phyloP scores from a whole-genome alignment of 2,113 vertebrate species.

The Protomyctophum bolini region DNA sequence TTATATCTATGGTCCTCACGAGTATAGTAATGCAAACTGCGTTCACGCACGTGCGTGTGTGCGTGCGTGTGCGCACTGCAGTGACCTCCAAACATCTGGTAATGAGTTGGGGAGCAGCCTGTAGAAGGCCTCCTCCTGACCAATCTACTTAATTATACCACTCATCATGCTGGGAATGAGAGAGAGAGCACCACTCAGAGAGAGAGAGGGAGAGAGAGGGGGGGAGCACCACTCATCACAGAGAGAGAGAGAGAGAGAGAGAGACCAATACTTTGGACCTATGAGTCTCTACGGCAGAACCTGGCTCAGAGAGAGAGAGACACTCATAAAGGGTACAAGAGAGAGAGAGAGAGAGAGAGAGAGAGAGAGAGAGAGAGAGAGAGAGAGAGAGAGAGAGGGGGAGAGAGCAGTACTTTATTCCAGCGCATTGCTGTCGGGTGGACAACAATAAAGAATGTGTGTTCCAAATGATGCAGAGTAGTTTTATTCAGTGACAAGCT shows the following conservation, averaged over 20 bases:
- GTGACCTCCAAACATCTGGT: slow-evolving; percentile 67
- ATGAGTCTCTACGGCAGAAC: too few species aligned
- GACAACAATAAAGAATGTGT: too few species aligned
- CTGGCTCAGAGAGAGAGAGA: neutral
- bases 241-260: slow-evolving; percentile 20
- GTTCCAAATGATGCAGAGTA: too few species aligned
- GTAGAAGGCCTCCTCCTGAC: slow-evolving; percentile 23
- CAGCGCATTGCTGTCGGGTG: too few species aligned
- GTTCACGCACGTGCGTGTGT: neutral
- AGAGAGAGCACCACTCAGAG: neutral
- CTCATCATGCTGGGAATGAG: slow-evolving; percentile 38
- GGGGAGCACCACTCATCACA: too few species aligned
- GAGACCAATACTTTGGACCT: slow-evolving; percentile 10
- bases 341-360: neutral
- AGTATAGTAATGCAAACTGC: too few species aligned
- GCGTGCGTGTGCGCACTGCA: slow-evolving; percentile 33
- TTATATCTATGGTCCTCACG: too few species aligned
- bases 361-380: neutral
- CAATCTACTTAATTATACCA: slow-evolving; percentile 57
- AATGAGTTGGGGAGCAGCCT: slow-evolving; percentile 53
- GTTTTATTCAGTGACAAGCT: too few species aligned
- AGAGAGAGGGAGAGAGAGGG: neutral
- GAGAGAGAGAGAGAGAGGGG: neutral
- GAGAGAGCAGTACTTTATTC: too few species aligned
- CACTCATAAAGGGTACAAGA: neutral